Evolutionary conservation across 1,140 invertebrate genomes (phyloP).

Genomic region (Notospermus geniculatus): DNA sequence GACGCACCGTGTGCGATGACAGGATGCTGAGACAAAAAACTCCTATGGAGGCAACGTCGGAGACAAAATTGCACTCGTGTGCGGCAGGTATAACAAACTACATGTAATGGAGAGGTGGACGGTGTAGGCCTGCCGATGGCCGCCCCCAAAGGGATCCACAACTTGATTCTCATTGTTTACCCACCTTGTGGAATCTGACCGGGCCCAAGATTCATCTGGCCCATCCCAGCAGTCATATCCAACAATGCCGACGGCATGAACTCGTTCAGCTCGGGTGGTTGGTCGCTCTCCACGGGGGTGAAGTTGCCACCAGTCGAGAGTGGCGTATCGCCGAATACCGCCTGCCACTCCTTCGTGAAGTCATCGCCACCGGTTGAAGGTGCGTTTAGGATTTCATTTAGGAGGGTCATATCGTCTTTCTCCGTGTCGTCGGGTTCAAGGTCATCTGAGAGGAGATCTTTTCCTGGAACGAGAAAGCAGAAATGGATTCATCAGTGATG

Average conservation of each 20-base stretch:
- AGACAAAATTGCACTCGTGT: no score
- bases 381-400: conserved; percentile 58
- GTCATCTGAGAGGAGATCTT: conserved; percentile 53
- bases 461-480: conserved; percentile 28
- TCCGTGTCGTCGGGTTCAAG: conserved; percentile 45
- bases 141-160: no score
- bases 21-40: no score
- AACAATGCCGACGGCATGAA: conserved; percentile 60
- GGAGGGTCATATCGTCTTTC: conserved; percentile 57
- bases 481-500: no score
- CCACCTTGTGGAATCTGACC: background rate
- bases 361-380: conserved; percentile 48
- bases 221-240: conserved; percentile 48
- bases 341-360: conserved; percentile 52
- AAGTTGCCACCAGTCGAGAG: conserved; percentile 26
- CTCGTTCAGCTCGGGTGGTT: conserved; percentile 28
- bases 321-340: conserved; percentile 43
- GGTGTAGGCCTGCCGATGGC: no score
- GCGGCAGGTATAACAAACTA: no score
- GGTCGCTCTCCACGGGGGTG: conserved; percentile 33
- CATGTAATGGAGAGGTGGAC: no score
- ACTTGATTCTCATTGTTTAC: no score
- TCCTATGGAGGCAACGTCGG: no score
- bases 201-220: conserved; percentile 18
- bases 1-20: no score